Base-by-base conservation (phyloP, 2,888 invertebrate genomes). In the Spodoptera littoralis region DNA sequence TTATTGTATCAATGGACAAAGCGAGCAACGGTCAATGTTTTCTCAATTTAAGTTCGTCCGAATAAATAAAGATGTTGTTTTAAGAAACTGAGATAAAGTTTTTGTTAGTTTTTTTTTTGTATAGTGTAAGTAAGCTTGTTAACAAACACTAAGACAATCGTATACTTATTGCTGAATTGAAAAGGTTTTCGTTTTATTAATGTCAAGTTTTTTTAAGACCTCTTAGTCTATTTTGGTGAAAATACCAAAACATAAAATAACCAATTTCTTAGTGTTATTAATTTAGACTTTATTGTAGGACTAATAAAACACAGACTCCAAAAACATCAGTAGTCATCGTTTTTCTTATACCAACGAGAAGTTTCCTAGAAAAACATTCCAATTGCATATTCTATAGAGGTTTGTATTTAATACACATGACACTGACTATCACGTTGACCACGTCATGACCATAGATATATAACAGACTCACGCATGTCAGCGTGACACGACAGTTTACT, bases 401-500 rank as follows among this genome's bases (percentile, higher is more conserved):
- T 54, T 54, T 11, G 24, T 43, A 58, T 70, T 41, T 52, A 53
- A 58, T 69, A 57, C 45, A 54, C 45, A 51, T 50, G 55, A 24
- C 30, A 30, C 30, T 30, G 59, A 53, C 50, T 60, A 60, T 58
- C 66, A 57, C 46, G 50, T 46, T 68, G 62, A 57, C 59, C 59
- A 24, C 57, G 18, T 18, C 18, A 18, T 76, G 65, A 63, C n/a
- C n/a, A n/a, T n/a, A n/a, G n/a, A n/a, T n/a, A n/a, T n/a, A n/a
- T n/a, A n/a, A n/a, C n/a, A n/a, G n/a, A n/a, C 65, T 77, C 71
- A 59, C 55, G 18, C 66, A 65, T 70, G 65, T 65, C 73, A 65
- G 66, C 77, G 71, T 80, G 84, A 78, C 82, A 69, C 51, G 65
- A 66, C 79, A 81, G 79, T 78, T 79, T 70, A 74, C 58, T 70